phyloP scores from a whole-genome alignment of 2,888 invertebrate genomes.

The Ariolimax columbianus region DNA sequence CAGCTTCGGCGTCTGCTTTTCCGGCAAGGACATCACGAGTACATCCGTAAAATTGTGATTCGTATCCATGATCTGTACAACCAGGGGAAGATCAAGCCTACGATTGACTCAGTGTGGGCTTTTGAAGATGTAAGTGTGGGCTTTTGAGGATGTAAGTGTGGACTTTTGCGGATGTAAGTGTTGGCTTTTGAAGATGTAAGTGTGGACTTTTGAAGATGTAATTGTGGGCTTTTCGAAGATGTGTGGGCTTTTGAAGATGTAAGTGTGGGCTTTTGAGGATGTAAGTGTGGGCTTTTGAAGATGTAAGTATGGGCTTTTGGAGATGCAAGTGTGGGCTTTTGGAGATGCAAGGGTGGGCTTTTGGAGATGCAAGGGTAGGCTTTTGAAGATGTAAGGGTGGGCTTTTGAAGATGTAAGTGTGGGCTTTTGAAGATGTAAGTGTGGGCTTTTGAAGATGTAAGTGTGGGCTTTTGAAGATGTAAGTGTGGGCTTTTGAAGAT shows the following conservation, averaged over 20 bases:
- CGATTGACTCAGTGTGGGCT: slow-evolving; percentile 91
- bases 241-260: background rate
- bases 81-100: slow-evolving; percentile 88
- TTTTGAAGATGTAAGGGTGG: no score
- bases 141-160: background rate
- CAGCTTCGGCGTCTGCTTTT: slow-evolving; percentile 90
- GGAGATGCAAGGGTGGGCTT: no score
- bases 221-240: background rate
- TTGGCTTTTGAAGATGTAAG: background rate
- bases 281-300: slow-evolving; percentile 91
- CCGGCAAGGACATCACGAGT: slow-evolving; percentile 82
- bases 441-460: background rate
- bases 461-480: slow-evolving; percentile 93
- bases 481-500: slow-evolving; percentile 72
- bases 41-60: slow-evolving; percentile 85
- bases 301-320: slow-evolving; percentile 81
- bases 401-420: no score
- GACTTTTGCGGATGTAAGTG: background rate
- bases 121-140: slow-evolving; percentile 86
- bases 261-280: no score
- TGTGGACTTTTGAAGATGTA: background rate
- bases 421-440: slow-evolving; percentile 91
- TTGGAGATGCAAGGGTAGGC: no score
- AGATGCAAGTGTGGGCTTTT: background rate
- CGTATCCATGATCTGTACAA: slow-evolving; percentile 87